Percentiles rank a stretch among this genome's conserved stretches.
phyloP scores from a whole-genome alignment of 1,140 invertebrate species.

The Hycleus cichorii region DNA sequence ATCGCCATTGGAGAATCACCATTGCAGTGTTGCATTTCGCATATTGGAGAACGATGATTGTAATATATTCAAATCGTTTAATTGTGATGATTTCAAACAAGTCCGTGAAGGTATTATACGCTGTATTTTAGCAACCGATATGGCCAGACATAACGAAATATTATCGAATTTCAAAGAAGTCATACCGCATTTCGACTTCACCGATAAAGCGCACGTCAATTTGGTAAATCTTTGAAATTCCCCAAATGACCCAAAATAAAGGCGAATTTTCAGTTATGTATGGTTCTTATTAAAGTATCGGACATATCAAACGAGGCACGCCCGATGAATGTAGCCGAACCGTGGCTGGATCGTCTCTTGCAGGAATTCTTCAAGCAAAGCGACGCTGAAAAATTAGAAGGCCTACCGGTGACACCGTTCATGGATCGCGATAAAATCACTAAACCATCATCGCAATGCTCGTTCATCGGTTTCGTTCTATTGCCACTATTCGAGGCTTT shows the following conservation, averaged over 20 bases:
- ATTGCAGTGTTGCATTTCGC: slow-evolving; percentile 79
- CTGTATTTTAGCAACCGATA: slow-evolving; percentile 79
- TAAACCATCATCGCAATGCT: slow-evolving; percentile 77
- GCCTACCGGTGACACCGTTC: slow-evolving; percentile 78
- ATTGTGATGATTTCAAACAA: slow-evolving; percentile 53
- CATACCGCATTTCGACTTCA: slow-evolving; percentile 64
- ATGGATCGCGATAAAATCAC: slow-evolving; percentile 88
- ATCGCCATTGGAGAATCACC: slow-evolving; percentile 83
- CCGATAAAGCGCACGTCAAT: slow-evolving; percentile 69
- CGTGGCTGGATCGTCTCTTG: slow-evolving; percentile 74
- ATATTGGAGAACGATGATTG: slow-evolving; percentile 68
- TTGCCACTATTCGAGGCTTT: slow-evolving; percentile 72
- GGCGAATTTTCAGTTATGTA: slow-evolving; percentile 55
- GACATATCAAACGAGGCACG: slow-evolving; percentile 83
- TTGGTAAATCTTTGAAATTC: slow-evolving; percentile 42
- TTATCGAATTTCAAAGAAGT: slow-evolving; percentile 67
- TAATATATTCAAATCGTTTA: slow-evolving; percentile 68
- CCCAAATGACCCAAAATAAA: neutral
- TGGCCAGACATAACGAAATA: slow-evolving; percentile 84
- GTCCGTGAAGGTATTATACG: slow-evolving; percentile 74
- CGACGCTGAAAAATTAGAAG: slow-evolving; percentile 76
- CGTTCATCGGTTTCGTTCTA: slow-evolving; percentile 78
- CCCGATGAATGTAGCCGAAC: slow-evolving; percentile 77
- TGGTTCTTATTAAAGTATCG: slow-evolving; percentile 81
- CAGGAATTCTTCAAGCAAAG: slow-evolving; percentile 77